Evolutionary conservation across 1,140 invertebrate genomes (phyloP).

Genomic region (Calosoma granatense): DNA sequence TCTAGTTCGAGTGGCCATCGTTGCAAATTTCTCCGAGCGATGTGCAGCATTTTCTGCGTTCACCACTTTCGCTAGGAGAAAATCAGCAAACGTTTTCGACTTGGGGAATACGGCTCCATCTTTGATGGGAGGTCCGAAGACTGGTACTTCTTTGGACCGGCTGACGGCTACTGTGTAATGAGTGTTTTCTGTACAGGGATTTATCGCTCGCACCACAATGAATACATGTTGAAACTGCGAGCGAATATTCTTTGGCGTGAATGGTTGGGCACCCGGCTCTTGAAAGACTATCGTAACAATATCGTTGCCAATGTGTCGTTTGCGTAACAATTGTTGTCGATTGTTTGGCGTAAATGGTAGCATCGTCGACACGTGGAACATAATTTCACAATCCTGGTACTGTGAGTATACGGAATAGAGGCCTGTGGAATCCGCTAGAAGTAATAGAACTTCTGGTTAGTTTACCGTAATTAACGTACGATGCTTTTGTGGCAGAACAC

Average conservation of each 20-base stretch:
- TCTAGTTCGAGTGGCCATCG: constrained; percentile 91
- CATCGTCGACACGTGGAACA: constrained; percentile 92
- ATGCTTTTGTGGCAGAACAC: no score
- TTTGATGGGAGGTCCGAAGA: constrained; percentile 89
- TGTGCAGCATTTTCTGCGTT: constrained; percentile 97
- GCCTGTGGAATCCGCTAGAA: constrained; percentile 72
- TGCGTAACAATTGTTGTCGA: constrained; percentile 80
- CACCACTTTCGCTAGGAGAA: constrained; percentile 91
- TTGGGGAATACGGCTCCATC: constrained; percentile 76
- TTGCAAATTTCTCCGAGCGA: constrained; percentile 91
- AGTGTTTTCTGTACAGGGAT: constrained; percentile 84
- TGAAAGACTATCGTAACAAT: constrained; percentile 96
- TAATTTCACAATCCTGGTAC: constrained; percentile 79
- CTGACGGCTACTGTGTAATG: constrained; percentile 87
- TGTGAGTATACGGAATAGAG: constrained; percentile 76
- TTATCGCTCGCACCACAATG: constrained; percentile 79
- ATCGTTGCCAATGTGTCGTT: constrained; percentile 89
- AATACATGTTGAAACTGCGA: constrained; percentile 99
- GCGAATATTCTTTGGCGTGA: constrained; percentile 84
- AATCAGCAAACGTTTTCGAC: constrained; percentile 83
- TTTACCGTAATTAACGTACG: no score
- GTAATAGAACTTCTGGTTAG: constrained; percentile 19
- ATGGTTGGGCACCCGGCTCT: constrained; percentile 87
- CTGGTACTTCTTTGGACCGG: constrained; percentile 88
- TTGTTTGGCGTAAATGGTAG: constrained; percentile 88